Percentiles rank a stretch among this genome's conserved stretches.
phyloP scores from a whole-genome alignment of 2,113 vertebrate genomes.

The Hippocampus abdominalis region DNA sequence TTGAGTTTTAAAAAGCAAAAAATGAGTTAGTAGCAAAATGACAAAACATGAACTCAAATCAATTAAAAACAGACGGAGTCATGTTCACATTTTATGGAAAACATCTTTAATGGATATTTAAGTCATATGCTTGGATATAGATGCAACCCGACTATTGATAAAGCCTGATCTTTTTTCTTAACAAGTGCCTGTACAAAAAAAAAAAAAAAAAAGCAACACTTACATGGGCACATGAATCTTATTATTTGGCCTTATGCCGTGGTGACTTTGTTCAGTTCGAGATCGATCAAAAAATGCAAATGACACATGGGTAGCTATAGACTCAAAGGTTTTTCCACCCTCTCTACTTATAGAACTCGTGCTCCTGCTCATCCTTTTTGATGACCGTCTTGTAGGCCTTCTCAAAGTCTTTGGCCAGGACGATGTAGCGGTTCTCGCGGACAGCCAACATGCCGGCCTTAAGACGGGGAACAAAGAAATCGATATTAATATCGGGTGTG shows the following conservation, averaged over 20 bases:
- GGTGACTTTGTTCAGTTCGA: slow-evolving; percentile 38
- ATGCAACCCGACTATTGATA: slow-evolving; percentile 41
- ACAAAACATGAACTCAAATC: neutral
- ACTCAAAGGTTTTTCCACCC: neutral
- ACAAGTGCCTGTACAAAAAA: slow-evolving; percentile 31
- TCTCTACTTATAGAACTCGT: slow-evolving; percentile 92
- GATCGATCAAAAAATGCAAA: slow-evolving; percentile 13
- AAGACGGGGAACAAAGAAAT: neutral
- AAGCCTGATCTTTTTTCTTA: slow-evolving; percentile 15
- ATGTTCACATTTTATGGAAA: slow-evolving; percentile 55
- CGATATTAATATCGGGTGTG: neutral
- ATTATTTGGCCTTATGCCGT: slow-evolving; percentile 19
- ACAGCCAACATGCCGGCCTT: slow-evolving; percentile 93
- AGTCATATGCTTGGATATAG: slow-evolving; percentile 34
- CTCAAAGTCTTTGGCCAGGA: slow-evolving; percentile 92
- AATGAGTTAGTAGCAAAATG: too few relatives aligned
- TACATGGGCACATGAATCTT: slow-evolving; percentile 12
- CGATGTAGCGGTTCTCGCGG: slow-evolving; percentile 91
- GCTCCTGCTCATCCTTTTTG: slow-evolving; percentile 93
- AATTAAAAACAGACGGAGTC: neutral
- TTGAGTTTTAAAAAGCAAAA: too few relatives aligned
- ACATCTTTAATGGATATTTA: slow-evolving; percentile 61
- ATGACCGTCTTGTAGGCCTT: slow-evolving; percentile 94
- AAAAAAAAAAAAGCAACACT: slow-evolving; percentile 1
- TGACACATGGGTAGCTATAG: slow-evolving; percentile 33